These are phyloP conservation scores for Cheilosia variabilis DNA, from an alignment of 2,888 invertebrate genomes.

Conservation along the genomic window DNA sequence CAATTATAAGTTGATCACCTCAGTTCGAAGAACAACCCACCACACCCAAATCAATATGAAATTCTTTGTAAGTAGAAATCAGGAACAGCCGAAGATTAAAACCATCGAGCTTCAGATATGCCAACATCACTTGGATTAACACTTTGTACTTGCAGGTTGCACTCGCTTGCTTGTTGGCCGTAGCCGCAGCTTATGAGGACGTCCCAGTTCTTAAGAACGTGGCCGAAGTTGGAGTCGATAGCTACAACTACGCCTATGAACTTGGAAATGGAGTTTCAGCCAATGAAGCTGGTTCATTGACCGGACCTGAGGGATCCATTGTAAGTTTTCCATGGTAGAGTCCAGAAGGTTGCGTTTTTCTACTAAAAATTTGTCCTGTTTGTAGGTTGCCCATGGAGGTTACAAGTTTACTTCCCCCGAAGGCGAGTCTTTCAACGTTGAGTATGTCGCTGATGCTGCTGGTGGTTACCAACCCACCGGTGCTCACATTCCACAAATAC, in stretches of 20 bases:
- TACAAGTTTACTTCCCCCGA: constrained; percentile 87
- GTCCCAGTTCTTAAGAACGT: constrained; percentile 77
- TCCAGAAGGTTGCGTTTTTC: too few species aligned
- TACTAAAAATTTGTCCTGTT: neutral
- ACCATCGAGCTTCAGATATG: neutral
- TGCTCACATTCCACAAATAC: constrained; percentile 85
- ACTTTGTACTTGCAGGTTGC: neutral
- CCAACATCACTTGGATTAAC: neutral
- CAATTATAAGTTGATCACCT: constrained; percentile 48
- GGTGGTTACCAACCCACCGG: constrained; percentile 87
- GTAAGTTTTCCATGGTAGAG: constrained; percentile 35
- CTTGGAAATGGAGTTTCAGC: constrained; percentile 78
- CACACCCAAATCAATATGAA: constrained; percentile 24
- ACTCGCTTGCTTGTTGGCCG: constrained; percentile 79
- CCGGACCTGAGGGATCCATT: constrained; percentile 67
- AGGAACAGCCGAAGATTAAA: neutral
- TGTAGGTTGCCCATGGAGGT: constrained; percentile 86
- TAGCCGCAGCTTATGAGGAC: constrained; percentile 77
- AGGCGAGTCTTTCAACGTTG: constrained; percentile 85
- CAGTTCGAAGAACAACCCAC: constrained; percentile 54
- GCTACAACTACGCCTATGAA: constrained; percentile 78
- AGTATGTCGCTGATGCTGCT: constrained; percentile 87
- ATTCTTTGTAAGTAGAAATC: constrained; percentile 2
- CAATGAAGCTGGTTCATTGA: constrained; percentile 77
- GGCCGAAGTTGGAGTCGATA: constrained; percentile 78